A percentile compares a stretch with the other conserved stretches of the same genome.
Evolutionary conservation across 2,888 invertebrate species (phyloP).

Genomic region (Leptinotarsa haldemani): DNA sequence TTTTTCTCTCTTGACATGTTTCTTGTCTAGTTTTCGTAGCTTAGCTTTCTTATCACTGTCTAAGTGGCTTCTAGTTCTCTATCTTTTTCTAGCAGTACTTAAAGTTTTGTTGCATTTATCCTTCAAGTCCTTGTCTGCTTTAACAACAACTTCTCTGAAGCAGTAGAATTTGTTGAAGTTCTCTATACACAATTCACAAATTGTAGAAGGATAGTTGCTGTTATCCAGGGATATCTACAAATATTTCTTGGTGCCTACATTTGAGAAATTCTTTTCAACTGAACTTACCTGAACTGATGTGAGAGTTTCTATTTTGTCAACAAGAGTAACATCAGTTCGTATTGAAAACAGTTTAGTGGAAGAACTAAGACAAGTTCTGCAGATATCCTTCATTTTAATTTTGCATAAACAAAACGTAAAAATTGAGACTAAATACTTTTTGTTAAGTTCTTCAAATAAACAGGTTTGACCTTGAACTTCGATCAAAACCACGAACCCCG

Average conservation of each 20-base stretch:
- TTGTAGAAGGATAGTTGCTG: conserved; percentile 49
- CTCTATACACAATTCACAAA: conserved; percentile 55
- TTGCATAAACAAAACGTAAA: no score
- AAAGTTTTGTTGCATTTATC: conserved; percentile 31
- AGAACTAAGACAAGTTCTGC: conserved; percentile 53
- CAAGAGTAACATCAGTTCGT: conserved; percentile 44
- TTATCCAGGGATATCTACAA: conserved; percentile 45
- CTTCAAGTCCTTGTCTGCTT: conserved; percentile 51
- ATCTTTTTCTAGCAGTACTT: conserved; percentile 20
- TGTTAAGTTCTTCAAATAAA: background rate
- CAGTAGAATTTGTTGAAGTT: conserved; percentile 55
- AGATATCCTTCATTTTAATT: conserved; percentile 48
- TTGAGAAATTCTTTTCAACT: background rate
- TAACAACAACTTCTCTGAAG: conserved; percentile 56
- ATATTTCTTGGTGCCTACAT: conserved; percentile 17
- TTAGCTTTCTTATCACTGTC: conserved; percentile 16
- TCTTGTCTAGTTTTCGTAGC: background rate
- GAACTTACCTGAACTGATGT: conserved; percentile 52
- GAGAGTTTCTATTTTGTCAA: conserved; percentile 54
- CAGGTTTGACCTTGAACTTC: conserved; percentile 2
- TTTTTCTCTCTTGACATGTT: conserved; percentile 10
- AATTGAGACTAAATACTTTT: no score
- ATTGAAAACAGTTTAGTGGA: conserved; percentile 44
- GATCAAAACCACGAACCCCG: no score
- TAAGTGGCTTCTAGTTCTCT: conserved; percentile 14